Evolutionary conservation across 1,140 invertebrate genomes (phyloP).

Genomic region (Trachelipus rathkii): DNA sequence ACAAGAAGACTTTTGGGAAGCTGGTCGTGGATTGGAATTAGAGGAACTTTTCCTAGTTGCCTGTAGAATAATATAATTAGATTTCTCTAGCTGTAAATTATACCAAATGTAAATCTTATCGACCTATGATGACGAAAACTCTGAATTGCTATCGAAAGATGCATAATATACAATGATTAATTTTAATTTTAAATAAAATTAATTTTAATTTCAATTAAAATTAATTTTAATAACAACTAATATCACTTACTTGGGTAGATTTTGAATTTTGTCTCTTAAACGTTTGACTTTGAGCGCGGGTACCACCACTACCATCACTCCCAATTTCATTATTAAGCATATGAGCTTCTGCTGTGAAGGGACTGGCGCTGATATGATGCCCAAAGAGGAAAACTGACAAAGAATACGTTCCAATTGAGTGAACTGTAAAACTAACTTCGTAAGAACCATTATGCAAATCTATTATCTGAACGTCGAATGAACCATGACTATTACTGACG

Average conservation of each 20-base stretch:
- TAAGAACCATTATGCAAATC: conserved; percentile 55
- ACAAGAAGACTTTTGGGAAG: conserved; percentile 40
- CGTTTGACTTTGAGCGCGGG: conserved; percentile 45
- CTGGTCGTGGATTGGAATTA: not conserved
- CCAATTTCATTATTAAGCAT: conserved; percentile 26
- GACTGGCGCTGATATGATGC: conserved; percentile 54
- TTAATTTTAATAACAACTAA: too few relatives aligned
- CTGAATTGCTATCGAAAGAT: too few relatives aligned
- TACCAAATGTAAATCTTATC: too few relatives aligned
- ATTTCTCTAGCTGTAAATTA: too few relatives aligned
- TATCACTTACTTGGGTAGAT: conserved; percentile 32
- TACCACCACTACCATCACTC: conserved; percentile 46
- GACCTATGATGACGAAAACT: too few relatives aligned
- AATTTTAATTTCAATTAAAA: too few relatives aligned
- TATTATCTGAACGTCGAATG: conserved; percentile 46
- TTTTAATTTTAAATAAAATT: too few relatives aligned
- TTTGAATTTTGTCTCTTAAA: conserved; percentile 39
- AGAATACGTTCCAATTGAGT: conserved; percentile 51
- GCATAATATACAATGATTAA: too few relatives aligned
- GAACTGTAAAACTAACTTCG: conserved; percentile 53
- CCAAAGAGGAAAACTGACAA: conserved; percentile 53
- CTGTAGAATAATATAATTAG: not conserved
- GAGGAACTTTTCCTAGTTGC: conserved; percentile 8
- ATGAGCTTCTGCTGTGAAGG: conserved; percentile 49
- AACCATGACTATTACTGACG: not conserved